Base-by-base conservation (phyloP, 1,140 invertebrate genomes). In the Holotrichia oblita region DNA sequence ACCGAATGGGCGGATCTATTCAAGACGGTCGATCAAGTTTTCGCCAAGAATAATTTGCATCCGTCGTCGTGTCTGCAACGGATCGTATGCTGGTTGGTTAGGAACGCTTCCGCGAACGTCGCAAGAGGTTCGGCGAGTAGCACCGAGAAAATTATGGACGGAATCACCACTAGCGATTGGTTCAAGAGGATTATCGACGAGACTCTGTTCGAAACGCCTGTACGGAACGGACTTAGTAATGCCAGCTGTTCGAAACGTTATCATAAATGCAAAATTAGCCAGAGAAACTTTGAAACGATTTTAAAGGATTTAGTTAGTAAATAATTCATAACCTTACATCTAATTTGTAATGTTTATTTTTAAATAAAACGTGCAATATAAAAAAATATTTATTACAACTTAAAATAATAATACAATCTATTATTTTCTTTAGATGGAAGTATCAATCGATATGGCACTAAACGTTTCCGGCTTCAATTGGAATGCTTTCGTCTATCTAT, bases 81-180 rank as follows among this genome's bases (percentile, higher is more conserved):
- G 59, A 78, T 83, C 3, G 44, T 84, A 10, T 86, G 85, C 79
- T 83, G 79, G 75, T 64, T 80, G 4, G 81, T 85, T 8, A 81
- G 83, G 59, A 82, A 83, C 22, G 81, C 85, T 2, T 77, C 81
- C 8, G 73, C 73, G 40, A 85, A 83, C 61, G 76, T 86, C 0
- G 20, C 73, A 4, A 82, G 24, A 44, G 84, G 85, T 40, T 59
- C 76, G 8, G 82, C 79, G 20, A 80, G 79, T 3, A 86, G 84
- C 73, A 80, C 75, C 4, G 84, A 86, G 78, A 86, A 85, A 79
- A 86, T 86, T 55, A 80, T 86, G 6, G 84, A 86, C 79, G 85
- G 85, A 8, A n/a, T 86, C 14, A 80, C 82, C 0, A 83, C 81
- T 20, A 85, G 81, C 75, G 48, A 80, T 44, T 85, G 83, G 84